Evolutionary conservation across 2,797 vertebrate genomes (phyloP).

Genomic region (Fringilla coelebs): DNA sequence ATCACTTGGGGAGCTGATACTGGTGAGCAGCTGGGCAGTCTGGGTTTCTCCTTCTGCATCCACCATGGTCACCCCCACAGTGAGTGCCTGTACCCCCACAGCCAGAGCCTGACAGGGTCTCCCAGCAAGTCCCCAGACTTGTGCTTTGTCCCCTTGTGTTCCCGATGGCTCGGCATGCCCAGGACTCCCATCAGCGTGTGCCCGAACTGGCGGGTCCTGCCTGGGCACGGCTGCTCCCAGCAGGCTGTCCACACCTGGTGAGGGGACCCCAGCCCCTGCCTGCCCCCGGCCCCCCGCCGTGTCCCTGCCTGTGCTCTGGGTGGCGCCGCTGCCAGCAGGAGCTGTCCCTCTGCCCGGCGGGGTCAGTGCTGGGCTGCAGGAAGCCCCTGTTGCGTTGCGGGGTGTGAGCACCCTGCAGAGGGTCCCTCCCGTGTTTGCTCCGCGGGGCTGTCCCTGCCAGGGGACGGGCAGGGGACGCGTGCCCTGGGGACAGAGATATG

Average conservation of each 20-base stretch:
- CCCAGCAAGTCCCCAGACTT: neutral
- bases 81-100: accelerated
- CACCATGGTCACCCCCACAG: accelerated
- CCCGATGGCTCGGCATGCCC: neutral
- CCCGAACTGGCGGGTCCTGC: neutral
- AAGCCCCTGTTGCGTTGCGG: accelerated
- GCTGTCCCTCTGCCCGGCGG: accelerated
- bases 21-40: neutral
- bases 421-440: neutral
- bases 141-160: neutral
- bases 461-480: neutral
- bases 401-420: accelerated
- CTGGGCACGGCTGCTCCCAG: neutral
- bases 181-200: neutral
- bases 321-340: neutral
- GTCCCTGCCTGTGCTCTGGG: neutral
- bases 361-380: neutral
- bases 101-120: accelerated
- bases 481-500: neutral
- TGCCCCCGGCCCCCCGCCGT: accelerated
- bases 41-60: neutral
- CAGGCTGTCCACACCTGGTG: neutral
- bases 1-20: neutral
- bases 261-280: neutral
- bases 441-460: neutral